Percentiles rank a stretch among this genome's conserved stretches.
These are phyloP conservation scores for Zenarchopterus dispar DNA, from an alignment of 2,797 vertebrate species.

Conservation along the genomic window DNA sequence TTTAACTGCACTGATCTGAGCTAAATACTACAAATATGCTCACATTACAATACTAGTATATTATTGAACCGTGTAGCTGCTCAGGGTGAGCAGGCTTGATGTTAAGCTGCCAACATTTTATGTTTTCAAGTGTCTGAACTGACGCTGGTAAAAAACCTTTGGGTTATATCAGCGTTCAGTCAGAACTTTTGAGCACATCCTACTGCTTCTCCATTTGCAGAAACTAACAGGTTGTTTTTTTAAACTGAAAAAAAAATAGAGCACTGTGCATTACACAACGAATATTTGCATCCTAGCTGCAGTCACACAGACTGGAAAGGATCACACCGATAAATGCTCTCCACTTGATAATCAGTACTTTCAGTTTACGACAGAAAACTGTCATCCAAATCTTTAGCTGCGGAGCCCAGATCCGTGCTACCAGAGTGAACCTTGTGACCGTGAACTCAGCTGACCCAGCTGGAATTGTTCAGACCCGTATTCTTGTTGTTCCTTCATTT, in stretches of 20 bases:
- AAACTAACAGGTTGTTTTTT: not conserved
- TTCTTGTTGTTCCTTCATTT: slow-evolving; percentile 57
- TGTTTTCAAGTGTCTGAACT: no score
- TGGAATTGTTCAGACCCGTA: slow-evolving; percentile 48
- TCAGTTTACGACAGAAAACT: slow-evolving; percentile 36
- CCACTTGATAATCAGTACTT: slow-evolving; percentile 26
- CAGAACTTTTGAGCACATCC: no score
- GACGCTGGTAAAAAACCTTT: no score
- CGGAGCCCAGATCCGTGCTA: slow-evolving; percentile 28
- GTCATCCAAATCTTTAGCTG: slow-evolving; percentile 33
- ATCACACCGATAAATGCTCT: slow-evolving; percentile 30
- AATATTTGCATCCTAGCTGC: not conserved
- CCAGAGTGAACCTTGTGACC: slow-evolving; percentile 37
- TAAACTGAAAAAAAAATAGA: no score
- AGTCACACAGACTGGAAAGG: no score
- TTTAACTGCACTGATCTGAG: not conserved
- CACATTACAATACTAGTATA: not conserved
- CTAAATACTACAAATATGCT: not conserved
- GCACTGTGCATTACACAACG: slow-evolving; percentile 10
- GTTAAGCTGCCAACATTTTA: no score
- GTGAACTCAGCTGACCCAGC: slow-evolving; percentile 57
- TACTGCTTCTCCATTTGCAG: no score
- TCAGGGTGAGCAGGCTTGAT: no score
- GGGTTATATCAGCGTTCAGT: no score
- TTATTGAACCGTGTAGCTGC: no score